Base-by-base conservation (phyloP, 2,888 invertebrate species). In the Anthophora plumipes region DNA sequence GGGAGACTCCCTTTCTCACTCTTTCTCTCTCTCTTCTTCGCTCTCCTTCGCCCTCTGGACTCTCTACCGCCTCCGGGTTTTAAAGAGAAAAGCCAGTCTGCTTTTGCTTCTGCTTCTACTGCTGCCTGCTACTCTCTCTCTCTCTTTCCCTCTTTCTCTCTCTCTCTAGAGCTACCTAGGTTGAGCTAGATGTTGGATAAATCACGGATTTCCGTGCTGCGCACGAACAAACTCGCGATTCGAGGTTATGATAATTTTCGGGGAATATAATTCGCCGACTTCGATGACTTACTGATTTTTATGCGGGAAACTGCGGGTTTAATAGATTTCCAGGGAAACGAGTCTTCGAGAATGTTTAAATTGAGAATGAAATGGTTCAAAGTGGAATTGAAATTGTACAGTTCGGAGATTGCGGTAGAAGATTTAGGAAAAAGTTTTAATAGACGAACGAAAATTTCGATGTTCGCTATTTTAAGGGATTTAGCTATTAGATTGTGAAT, bases 1-100 rank as follows among this genome's bases (percentile, higher is more conserved):
- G 83, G 80, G 76, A 77, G 77, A 72, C 60, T 70, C 66, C 80
- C 50, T 6, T 1, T 9, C 68, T 71, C 69, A 72, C 52, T 50
- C 74, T 60, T 61, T 77, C 22, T n/a, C n/a, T n/a, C n/a, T 37
- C 20, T 50, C 5, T 12, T 69, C 54, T 48, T 41, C 46, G 22
- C 37, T 39, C 77, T 68, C 61, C 83, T 78, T 77, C 67, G 48
- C 84, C 74, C 54, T 61, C 68, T 66, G 81, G 61, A n/a, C n/a
- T n/a, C n/a, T n/a, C 67, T 61, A 72, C 48, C 74, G 83, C 88
- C 88, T 84, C 50, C 59, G 79, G 85, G 73, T 63, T 82, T 88
- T 84, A 79, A 87, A 86, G 84, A 84, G 88, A 83, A 86, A 85
- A 85, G 69, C 78, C 81, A 80, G 84, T 82, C 80, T 73, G 41